A percentile compares a stretch with the other conserved stretches of the same genome.
These are phyloP conservation scores for Takifugu flavidus DNA, from an alignment of 2,113 vertebrate genomes.

Conservation along the genomic window DNA sequence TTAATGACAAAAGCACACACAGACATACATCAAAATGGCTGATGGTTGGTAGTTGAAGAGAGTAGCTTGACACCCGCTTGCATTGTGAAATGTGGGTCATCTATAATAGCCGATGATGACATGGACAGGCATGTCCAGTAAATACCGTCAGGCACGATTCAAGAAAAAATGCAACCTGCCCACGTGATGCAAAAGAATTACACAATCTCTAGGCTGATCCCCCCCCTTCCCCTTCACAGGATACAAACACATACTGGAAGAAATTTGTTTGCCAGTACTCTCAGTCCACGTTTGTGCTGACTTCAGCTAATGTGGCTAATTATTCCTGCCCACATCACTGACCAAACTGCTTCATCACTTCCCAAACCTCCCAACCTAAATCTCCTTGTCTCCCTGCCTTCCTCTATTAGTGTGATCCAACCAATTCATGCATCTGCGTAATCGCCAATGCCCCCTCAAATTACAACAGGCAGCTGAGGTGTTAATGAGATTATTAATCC, in stretches of 20 bases:
- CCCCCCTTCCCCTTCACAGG: conserved; percentile 10
- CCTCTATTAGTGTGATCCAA: conserved; percentile 8
- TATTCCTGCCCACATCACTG: conserved; percentile 39
- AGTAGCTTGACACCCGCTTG: conserved; percentile 38
- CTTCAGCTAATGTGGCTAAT: conserved; percentile 50
- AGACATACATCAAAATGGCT: conserved; percentile 8
- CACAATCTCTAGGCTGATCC: conserved; percentile 23
- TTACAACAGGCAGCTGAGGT: background rate
- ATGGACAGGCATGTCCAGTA: conserved; percentile 4
- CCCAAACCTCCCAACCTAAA: conserved; percentile 13
- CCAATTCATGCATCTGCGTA: conserved; percentile 1
- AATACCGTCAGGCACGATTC: background rate
- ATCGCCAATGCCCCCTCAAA: background rate
- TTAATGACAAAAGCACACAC: background rate
- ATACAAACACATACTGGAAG: conserved; percentile 34
- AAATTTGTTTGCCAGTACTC: conserved; percentile 14
- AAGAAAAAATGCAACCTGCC: background rate
- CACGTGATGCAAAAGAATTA: conserved; percentile 22
- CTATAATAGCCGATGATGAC: conserved; percentile 25
- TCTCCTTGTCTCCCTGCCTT: conserved; percentile 10
- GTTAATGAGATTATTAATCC: background rate
- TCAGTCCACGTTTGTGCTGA: conserved; percentile 42
- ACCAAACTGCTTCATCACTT: conserved; percentile 31
- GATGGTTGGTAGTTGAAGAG: conserved; percentile 3
- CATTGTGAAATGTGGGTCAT: conserved; percentile 57